Evolutionary conservation across 2,888 invertebrate genomes (phyloP), one percentile per base, ranked within the genome.

Genomic region (Lepetodrilus schrolli): DNA sequence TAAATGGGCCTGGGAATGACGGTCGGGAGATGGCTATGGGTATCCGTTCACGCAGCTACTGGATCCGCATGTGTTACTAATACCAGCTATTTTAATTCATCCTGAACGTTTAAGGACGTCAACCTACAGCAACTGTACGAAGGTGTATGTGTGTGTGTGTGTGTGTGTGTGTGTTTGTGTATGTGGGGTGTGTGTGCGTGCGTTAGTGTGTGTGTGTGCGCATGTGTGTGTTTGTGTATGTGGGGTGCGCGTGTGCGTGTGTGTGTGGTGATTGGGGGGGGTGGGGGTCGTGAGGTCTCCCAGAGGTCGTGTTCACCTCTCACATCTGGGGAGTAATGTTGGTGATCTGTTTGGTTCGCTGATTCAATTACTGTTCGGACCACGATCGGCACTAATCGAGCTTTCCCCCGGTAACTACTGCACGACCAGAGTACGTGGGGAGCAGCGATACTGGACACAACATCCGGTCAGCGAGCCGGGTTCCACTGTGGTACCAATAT

Each of bases 301-400:
- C 10, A 26, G 30, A 8, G 26, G 30, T 30, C 30, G 58, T 23
- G 13, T 17, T 48, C 58, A 58, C 34, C 58, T 8, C 58, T 58
- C 30, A 58, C 58, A 58, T 58, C 58, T 23, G 30, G 26, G 51
- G 34, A 30, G 30, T 58, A 58, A 58, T 58, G 30, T 58, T 58
- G 34, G 58, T 58, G 58, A 58, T 58, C 58, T 58, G 58, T 58
- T 68, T 68, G 68, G 43, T 47, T 47, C 26, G 68, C 43, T 68
- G 68, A 68, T 68, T 68, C 68, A 68, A 68, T 68, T 66, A 43
- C 43, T 30, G 20, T 23, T n/a, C 21, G 21, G 68, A 68, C 43
- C 68, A 47, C 68, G 66, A 47, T 47, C 43, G n/a, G 17, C n/a
- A 43, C 43, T 68, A 68, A 68, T 68, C 68, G 68, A 68, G 68